Evolutionary conservation across 2,888 invertebrate species (phyloP).

Genomic region (Drosophila sordidapex): DNA sequence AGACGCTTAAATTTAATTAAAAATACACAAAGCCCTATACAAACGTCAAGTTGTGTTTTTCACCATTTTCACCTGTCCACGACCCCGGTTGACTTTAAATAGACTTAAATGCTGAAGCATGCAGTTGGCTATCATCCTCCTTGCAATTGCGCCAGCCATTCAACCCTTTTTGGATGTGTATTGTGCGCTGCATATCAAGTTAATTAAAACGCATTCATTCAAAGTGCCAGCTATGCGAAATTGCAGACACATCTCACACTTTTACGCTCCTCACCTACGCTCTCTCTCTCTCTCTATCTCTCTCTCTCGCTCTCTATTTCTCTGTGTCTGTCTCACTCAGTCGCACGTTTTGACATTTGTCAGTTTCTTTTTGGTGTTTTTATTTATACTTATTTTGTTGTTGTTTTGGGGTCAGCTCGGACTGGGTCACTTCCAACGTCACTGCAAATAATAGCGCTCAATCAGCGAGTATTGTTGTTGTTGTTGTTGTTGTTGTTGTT

Average conservation of each 20-base stretch:
- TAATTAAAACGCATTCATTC: constrained; percentile 66
- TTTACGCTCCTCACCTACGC: neutral
- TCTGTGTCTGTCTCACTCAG: neutral
- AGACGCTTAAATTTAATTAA: constrained; percentile 33
- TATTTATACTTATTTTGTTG: neutral
- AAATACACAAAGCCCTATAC: constrained; percentile 27
- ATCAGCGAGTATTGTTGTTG: constrained; percentile 37
- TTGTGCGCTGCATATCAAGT: constrained; percentile 61
- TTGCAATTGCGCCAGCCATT: constrained; percentile 31
- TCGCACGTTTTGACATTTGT: constrained; percentile 17
- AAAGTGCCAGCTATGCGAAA: constrained; percentile 58
- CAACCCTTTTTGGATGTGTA: constrained; percentile 24
- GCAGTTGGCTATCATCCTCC: constrained; percentile 30
- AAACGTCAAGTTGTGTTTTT: constrained; percentile 21
- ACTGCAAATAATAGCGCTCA: constrained; percentile 52
- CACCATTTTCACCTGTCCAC: constrained; percentile 12
- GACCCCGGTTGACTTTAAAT: constrained; percentile 23
- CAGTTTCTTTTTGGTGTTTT: constrained; percentile 18
- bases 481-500: constrained; percentile 13
- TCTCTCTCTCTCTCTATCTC: neutral
- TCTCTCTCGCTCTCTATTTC: too few relatives aligned
- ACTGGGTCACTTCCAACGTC: constrained; percentile 48
- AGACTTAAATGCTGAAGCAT: constrained; percentile 29
- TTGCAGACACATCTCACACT: constrained; percentile 48
- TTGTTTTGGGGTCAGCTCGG: constrained; percentile 39